These are phyloP conservation scores for Rhagophthalmus giganteus DNA, from an alignment of 2,888 invertebrate genomes.

Conservation along the genomic window DNA sequence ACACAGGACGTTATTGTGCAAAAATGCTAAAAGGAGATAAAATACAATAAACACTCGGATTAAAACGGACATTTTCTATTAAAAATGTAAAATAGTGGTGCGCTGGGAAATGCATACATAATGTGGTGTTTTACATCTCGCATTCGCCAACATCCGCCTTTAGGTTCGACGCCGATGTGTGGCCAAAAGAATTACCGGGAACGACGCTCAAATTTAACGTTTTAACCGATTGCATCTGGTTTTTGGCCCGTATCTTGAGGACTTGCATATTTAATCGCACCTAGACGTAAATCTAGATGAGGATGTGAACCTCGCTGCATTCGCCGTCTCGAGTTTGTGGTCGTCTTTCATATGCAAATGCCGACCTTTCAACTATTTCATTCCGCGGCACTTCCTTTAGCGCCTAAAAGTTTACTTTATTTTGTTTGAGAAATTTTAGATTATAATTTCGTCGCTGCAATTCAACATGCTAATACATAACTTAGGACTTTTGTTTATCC, in stretches of 20 bases:
- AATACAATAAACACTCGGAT: conserved; percentile 49
- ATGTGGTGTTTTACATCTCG: conserved; percentile 38
- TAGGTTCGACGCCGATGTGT: conserved; percentile 1
- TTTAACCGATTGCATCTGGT: background rate
- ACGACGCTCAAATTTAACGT: background rate
- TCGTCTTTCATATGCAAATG: conserved; percentile 28
- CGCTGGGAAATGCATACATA: conserved; percentile 53
- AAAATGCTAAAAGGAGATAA: conserved; percentile 31
- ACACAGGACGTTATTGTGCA: conserved; percentile 23
- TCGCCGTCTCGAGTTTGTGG: conserved; percentile 21
- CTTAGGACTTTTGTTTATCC: too few relatives aligned
- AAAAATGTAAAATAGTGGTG: conserved; percentile 54
- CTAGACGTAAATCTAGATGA: conserved; percentile 25
- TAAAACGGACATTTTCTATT: conserved; percentile 53
- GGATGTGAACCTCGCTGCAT: conserved; percentile 22
- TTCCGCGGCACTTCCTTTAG: conserved; percentile 12
- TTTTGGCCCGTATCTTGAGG: conserved; percentile 2
- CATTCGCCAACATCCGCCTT: conserved; percentile 28
- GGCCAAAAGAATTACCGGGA: background rate
- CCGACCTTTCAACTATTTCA: conserved; percentile 20
- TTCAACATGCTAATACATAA: too few relatives aligned
- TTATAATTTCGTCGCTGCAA: conserved; percentile 12
- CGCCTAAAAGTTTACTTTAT: conserved; percentile 8
- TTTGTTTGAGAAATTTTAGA: conserved; percentile 11
- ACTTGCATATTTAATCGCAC: conserved; percentile 17